These are phyloP conservation scores for Eurois occulta DNA, from an alignment of 2,888 invertebrate species.

Conservation along the genomic window DNA sequence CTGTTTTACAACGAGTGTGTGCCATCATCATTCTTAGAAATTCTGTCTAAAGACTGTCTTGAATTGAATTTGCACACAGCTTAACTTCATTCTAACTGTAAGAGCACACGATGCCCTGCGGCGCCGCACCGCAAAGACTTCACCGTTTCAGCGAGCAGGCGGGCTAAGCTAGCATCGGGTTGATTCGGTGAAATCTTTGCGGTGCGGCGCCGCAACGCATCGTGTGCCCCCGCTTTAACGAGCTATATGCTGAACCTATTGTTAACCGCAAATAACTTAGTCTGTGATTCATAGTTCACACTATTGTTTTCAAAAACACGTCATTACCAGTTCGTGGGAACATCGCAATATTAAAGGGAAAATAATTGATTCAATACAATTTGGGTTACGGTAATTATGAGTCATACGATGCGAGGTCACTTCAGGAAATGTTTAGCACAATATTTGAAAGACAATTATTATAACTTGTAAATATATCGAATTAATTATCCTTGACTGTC, in stretches of 20 bases:
- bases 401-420: not conserved
- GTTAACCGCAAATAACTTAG: conserved; percentile 5
- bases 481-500: too few relatives aligned
- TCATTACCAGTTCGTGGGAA: not conserved
- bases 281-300: conserved; percentile 24
- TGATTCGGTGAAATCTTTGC: too few relatives aligned
- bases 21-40: not conserved
- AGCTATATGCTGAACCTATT: not conserved
- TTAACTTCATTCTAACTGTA: not conserved
- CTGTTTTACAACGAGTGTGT: not conserved
- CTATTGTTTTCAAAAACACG: not conserved
- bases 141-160: too few relatives aligned
- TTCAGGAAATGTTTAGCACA: not conserved
- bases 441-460: not conserved
- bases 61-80: not conserved
- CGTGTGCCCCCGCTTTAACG: too few relatives aligned
- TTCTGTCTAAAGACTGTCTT: not conserved
- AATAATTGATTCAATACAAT: conserved; percentile 14
- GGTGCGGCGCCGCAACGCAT: too few relatives aligned
- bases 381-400: not conserved
- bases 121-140: too few relatives aligned
- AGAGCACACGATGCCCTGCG: too few relatives aligned
- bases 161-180: too few relatives aligned
- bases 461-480: too few relatives aligned
- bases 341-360: conserved; percentile 11